A percentile compares a stretch with the other conserved stretches of the same genome.
phyloP scores from a whole-genome alignment of 2,888 invertebrate species.

The Caenorhabditis sulstoni region DNA sequence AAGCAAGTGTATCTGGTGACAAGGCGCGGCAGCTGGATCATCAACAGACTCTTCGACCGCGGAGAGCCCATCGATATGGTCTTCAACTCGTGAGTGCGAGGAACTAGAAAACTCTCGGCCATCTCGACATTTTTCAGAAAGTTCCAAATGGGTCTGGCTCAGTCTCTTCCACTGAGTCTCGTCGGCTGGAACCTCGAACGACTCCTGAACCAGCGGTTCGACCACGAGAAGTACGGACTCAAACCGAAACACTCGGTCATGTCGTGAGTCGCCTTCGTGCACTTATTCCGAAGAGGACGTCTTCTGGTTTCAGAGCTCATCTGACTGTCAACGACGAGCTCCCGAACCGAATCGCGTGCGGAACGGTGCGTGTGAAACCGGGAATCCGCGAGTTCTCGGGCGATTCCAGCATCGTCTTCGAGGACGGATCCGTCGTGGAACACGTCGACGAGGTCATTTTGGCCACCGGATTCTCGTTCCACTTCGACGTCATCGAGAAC shows the following conservation, averaged over 20 bases:
- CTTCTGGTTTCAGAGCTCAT: conserved; percentile 67
- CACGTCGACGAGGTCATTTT: conserved; percentile 62
- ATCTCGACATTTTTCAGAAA: conserved; percentile 48
- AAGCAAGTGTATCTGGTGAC: conserved; percentile 82
- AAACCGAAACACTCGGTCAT: conserved; percentile 81
- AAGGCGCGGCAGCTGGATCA: conserved; percentile 82
- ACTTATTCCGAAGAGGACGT: not conserved
- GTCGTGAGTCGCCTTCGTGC: conserved; percentile 55
- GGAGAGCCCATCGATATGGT: conserved; percentile 69
- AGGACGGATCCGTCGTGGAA: conserved; percentile 69
- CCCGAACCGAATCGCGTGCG: conserved; percentile 81
- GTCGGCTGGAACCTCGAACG: conserved; percentile 52
- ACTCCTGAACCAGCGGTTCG: conserved; percentile 65
- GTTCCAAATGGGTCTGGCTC: conserved; percentile 33
- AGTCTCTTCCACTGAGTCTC: conserved; percentile 34
- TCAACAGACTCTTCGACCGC: conserved; percentile 81
- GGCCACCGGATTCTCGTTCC: conserved; percentile 69
- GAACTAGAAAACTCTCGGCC: not conserved
- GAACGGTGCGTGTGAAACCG: conserved; percentile 70
- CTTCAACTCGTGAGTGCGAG: conserved; percentile 55
- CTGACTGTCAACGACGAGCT: conserved; percentile 82
- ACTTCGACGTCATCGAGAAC: conserved; percentile 59
- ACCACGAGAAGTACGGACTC: conserved; percentile 81
- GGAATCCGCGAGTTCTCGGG: conserved; percentile 68
- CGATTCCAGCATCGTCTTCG: conserved; percentile 66